Conservation (phyloP, 2,113 vertebrate genomes). For the Balaenoptera acutorostrata region DNA sequence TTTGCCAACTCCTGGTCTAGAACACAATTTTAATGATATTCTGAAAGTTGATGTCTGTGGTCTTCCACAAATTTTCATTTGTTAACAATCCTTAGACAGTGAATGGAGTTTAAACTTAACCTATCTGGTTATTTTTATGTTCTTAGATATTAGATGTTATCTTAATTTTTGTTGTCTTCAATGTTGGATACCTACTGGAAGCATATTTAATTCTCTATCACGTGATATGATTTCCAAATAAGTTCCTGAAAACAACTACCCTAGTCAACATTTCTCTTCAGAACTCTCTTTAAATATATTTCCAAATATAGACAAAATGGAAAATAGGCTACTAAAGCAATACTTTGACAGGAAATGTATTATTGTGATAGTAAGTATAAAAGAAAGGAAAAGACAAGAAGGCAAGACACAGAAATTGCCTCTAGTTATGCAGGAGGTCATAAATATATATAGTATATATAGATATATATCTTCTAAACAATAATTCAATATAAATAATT, state of each 20-base stretch:
- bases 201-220: background rate
- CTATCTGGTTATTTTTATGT: background rate
- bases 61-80: background rate
- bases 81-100: background rate
- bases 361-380: background rate
- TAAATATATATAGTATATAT: background rate
- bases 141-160: background rate
- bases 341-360: background rate
- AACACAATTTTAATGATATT: background rate
- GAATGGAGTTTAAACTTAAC: background rate
- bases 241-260: slow-evolving; percentile 34
- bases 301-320: slow-evolving; percentile 19
- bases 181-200: background rate
- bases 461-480: background rate
- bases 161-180: slow-evolving; percentile 45
- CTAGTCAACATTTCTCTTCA: background rate
- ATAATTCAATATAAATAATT: background rate
- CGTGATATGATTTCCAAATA: slow-evolving; percentile 15
- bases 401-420: background rate
- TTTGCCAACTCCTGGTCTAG: background rate
- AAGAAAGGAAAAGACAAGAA: background rate
- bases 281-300: background rate
- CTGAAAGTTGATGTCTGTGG: background rate
- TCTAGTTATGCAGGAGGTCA: background rate
- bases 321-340: background rate